Conservation (phyloP, 2,797 vertebrate genomes). For the Gambusia yucatana region DNA sequence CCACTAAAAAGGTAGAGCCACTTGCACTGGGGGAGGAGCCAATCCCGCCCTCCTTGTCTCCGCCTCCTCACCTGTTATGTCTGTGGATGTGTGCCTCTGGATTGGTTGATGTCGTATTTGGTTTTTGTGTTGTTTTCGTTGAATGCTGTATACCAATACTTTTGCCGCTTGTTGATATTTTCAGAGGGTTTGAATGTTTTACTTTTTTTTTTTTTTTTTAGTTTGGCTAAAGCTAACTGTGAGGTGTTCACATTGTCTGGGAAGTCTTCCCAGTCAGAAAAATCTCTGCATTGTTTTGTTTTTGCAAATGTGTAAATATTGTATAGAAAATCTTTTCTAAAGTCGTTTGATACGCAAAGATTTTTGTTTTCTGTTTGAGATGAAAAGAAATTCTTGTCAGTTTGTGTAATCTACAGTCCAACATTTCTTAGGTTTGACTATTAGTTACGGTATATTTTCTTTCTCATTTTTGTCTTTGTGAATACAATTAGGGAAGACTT, state of each 20-base stretch:
- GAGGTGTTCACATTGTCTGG: slow-evolving; percentile 42
- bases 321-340: too few species aligned
- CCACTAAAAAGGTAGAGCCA: slow-evolving; percentile 99
- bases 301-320: not conserved
- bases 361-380: slow-evolving; percentile 3
- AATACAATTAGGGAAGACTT: slow-evolving; percentile 46
- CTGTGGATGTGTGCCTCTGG: slow-evolving; percentile 73
- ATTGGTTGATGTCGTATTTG: slow-evolving; percentile 79
- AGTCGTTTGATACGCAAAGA: not conserved
- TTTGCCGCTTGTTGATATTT: slow-evolving; percentile 64
- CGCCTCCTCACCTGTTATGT: slow-evolving; percentile 74
- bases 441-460: not conserved
- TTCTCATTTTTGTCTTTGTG: not conserved
- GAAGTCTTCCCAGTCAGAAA: slow-evolving; percentile 45
- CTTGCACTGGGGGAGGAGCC: slow-evolving; percentile 80
- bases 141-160: slow-evolving; percentile 75
- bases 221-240: slow-evolving; percentile 53
- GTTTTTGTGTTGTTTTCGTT: slow-evolving; percentile 77
- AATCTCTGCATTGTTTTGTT: not conserved
- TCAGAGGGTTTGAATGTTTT: slow-evolving; percentile 51
- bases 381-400: not conserved
- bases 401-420: not conserved
- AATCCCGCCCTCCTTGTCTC: slow-evolving; percentile 61
- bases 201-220: not conserved
- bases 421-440: not conserved